phyloP scores from a whole-genome alignment of 2,113 vertebrate species.

The Hippolais icterina region DNA sequence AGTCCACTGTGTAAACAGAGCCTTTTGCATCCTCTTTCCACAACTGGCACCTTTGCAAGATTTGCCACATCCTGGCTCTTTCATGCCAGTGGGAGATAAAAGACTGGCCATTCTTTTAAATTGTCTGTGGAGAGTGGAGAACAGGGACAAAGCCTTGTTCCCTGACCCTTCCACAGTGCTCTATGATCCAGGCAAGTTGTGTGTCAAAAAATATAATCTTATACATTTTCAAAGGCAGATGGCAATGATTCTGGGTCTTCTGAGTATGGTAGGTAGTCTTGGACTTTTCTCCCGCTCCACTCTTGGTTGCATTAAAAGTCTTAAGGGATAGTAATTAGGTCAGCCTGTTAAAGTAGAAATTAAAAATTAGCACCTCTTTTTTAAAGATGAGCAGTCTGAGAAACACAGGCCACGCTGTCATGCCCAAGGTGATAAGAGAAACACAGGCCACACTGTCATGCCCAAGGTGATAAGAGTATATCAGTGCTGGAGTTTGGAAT shows the following conservation, averaged over 20 bases:
- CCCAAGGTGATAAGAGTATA: background rate
- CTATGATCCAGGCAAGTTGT: background rate
- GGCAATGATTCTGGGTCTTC: background rate
- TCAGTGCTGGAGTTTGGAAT: background rate
- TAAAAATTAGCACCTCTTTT: conserved; percentile 20
- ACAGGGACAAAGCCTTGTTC: background rate
- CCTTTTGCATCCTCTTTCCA: background rate
- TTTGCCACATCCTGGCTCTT: background rate
- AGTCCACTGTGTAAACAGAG: background rate
- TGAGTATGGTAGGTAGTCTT: background rate
- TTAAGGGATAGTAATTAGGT: conserved; percentile 41
- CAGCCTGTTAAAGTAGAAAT: conserved; percentile 22
- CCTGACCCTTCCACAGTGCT: background rate
- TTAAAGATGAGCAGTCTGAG: background rate
- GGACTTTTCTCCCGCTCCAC: background rate
- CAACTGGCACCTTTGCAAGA: conserved; percentile 7
- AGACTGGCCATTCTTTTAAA: background rate
- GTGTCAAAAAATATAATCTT: background rate
- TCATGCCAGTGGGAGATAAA: background rate
- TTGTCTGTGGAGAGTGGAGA: background rate
- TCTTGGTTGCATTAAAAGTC: background rate
- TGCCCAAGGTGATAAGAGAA: background rate
- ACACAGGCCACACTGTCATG: background rate
- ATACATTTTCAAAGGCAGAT: background rate
- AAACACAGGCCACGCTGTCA: background rate